Evolutionary conservation across 2,797 vertebrate species (phyloP).

Genomic region (Labroides dimidiatus): DNA sequence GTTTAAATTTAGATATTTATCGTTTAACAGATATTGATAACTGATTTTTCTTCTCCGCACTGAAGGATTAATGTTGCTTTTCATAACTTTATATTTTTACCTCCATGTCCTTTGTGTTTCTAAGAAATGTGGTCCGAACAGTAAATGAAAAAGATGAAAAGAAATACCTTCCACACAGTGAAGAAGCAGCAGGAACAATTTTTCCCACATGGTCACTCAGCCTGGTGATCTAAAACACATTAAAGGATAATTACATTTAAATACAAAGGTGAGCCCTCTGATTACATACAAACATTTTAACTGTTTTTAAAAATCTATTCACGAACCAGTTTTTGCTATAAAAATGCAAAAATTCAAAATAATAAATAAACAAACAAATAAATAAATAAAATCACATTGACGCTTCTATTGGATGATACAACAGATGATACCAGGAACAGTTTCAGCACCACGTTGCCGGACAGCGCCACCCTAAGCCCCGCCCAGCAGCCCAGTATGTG

Average conservation of each 20-base stretch:
- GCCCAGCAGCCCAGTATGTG: conserved; percentile 16
- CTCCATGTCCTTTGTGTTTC: no score
- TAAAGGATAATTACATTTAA: neutral
- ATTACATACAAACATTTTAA: neutral
- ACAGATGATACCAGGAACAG: neutral
- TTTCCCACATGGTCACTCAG: conserved; percentile 46
- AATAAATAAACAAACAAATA: no score
- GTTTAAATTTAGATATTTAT: no score
- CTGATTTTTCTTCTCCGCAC: no score
- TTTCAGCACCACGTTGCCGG: conserved; percentile 54
- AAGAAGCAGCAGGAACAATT: conserved; percentile 49
- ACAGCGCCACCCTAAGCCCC: conserved; percentile 54
- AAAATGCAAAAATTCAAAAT: neutral
- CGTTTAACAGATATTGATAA: no score
- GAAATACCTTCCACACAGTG: conserved; percentile 42
- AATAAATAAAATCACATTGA: no score
- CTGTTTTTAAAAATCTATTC: neutral
- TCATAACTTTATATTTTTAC: no score
- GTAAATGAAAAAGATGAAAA: neutral
- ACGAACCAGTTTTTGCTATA: no score
- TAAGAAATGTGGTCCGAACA: no score
- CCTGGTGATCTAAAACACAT: conserved; percentile 11
- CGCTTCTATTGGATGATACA: no score
- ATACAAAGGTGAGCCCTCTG: neutral
- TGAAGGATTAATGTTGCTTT: no score